These are phyloP conservation scores for Picathartes gymnocephalus DNA, from an alignment of 2,113 vertebrate species.

Conservation along the genomic window DNA sequence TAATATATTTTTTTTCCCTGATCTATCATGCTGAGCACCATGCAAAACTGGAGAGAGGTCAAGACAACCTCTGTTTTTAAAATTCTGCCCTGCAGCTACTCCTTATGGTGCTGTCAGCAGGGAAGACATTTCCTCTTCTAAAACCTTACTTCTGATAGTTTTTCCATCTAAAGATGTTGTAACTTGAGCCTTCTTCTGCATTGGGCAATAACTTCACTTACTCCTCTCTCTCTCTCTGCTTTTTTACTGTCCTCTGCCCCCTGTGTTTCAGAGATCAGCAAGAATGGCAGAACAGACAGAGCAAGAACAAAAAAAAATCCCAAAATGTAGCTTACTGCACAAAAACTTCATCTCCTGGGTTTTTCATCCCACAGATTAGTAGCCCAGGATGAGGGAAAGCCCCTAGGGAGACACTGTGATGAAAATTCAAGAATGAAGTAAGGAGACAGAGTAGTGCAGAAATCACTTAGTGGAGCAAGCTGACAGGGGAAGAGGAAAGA, in stretches of 20 bases:
- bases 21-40: neutral
- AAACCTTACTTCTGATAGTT: slow-evolving; percentile 23
- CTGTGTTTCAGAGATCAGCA: neutral
- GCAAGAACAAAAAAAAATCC: neutral
- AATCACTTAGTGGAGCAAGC: neutral
- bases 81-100: slow-evolving; percentile 25
- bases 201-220: slow-evolving; percentile 7
- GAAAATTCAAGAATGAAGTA: neutral
- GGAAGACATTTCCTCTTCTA: slow-evolving; percentile 6
- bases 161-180: neutral
- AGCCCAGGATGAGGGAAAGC: neutral
- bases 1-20: neutral
- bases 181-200: neutral
- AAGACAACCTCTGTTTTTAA: slow-evolving; percentile 30
- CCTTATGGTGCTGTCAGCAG: neutral
- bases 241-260: neutral
- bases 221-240: neutral
- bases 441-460: neutral
- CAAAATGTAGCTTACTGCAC: neutral
- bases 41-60: slow-evolving; percentile 5
- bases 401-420: neutral
- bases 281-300: neutral
- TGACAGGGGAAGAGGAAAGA: neutral
- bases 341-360: neutral
- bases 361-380: neutral